These are phyloP conservation scores for Gorsachius magnificus DNA, from an alignment of 2,797 vertebrate genomes.

Conservation along the genomic window DNA sequence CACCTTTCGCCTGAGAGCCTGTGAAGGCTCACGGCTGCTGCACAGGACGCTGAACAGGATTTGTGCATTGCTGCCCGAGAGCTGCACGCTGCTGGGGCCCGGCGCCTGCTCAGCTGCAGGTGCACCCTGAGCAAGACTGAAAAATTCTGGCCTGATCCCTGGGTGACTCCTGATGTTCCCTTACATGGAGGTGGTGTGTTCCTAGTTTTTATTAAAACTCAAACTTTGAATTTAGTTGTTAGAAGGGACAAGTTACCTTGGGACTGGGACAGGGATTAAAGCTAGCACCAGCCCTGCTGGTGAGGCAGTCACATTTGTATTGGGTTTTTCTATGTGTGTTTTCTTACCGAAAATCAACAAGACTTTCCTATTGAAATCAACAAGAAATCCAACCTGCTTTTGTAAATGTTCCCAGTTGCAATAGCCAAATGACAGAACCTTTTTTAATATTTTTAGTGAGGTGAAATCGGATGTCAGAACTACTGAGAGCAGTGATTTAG, in stretches of 20 bases:
- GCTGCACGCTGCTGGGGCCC: fast-evolving
- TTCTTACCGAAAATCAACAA: not conserved
- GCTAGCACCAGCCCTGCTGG: fast-evolving
- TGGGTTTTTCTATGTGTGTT: not conserved
- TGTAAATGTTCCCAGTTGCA: not conserved
- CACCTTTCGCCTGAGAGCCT: not conserved
- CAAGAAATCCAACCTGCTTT: not conserved
- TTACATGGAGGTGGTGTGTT: not conserved
- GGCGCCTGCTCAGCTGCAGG: not conserved
- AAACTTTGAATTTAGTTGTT: not conserved
- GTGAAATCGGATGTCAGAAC: not conserved
- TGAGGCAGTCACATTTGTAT: not conserved
- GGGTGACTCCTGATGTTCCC: not conserved
- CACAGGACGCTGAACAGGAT: fast-evolving
- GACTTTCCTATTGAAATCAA: not conserved
- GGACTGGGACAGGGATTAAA: fast-evolving
- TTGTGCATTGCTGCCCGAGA: not conserved
- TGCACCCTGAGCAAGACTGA: not conserved
- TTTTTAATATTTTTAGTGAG: not conserved
- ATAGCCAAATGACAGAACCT: not conserved
- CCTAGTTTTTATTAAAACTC: not conserved
- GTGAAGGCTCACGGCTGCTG: not conserved
- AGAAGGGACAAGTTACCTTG: not conserved
- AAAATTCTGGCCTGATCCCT: not conserved
- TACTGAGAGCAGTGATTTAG: not conserved